Percentiles rank a stretch among this genome's conserved stretches.
phyloP scores from a whole-genome alignment of 2,797 vertebrate species.

The Esox lucius region DNA sequence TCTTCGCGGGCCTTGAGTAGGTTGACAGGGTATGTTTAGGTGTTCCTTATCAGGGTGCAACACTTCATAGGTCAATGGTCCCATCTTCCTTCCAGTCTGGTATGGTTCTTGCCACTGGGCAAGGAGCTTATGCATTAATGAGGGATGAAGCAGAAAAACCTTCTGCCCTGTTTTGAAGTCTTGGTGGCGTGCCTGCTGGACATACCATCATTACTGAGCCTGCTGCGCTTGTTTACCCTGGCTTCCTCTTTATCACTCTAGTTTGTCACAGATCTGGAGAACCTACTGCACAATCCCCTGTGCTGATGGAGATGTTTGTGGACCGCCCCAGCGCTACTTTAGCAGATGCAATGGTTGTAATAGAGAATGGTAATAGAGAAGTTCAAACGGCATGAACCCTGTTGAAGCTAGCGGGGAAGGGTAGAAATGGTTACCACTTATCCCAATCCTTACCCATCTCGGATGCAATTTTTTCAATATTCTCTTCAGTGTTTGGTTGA shows the following conservation, averaged over 20 bases:
- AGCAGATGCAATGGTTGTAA: background rate
- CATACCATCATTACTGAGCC: background rate
- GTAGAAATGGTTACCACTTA: no score
- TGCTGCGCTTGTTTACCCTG: background rate
- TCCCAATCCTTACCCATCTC: no score
- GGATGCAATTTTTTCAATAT: no score
- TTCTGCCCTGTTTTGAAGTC: background rate
- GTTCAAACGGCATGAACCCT: background rate
- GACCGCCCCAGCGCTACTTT: background rate
- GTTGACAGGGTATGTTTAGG: no score
- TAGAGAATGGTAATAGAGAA: no score
- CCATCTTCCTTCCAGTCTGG: background rate
- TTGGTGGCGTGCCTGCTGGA: background rate
- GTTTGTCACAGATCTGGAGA: background rate
- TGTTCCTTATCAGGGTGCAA: no score
- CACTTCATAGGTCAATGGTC: no score
- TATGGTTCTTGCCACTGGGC: background rate
- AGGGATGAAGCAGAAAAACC: background rate
- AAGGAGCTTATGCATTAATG: background rate
- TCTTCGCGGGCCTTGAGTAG: no score
- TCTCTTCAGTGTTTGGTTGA: no score
- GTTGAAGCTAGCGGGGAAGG: background rate
- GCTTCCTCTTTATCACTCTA: background rate
- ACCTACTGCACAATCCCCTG: background rate
- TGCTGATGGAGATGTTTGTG: no score